Evolutionary conservation across 2,797 vertebrate genomes (phyloP).

Genomic region (Alcedo quadribrachys): DNA sequence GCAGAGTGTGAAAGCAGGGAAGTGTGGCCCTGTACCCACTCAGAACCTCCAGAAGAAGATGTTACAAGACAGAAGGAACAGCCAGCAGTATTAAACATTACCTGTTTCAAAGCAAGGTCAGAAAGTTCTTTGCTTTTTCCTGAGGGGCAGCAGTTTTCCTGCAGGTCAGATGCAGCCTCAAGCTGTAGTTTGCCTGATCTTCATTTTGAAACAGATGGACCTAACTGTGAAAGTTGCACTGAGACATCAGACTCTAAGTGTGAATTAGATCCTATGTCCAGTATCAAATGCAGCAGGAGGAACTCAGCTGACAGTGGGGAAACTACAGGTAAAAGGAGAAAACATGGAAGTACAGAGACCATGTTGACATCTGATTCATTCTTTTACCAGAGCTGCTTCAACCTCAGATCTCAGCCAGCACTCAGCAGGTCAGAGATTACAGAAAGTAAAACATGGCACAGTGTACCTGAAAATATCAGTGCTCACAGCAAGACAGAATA

Average conservation of each 20-base stretch:
- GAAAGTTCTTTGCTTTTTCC: slow-evolving; percentile 62
- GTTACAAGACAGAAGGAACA: not conserved
- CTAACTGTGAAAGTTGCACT: not conserved
- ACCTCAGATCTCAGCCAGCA: not conserved
- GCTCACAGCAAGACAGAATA: not conserved
- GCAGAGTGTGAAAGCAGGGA: not conserved
- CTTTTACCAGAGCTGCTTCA: not conserved
- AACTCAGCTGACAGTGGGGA: not conserved
- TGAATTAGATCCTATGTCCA: slow-evolving; percentile 30
- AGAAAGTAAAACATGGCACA: slow-evolving; percentile 53
- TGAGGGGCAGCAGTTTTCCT: not conserved
- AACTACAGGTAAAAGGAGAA: not conserved
- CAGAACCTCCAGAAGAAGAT: not conserved
- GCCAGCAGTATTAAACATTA: not conserved
- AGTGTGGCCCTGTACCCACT: not conserved
- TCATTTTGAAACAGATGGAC: slow-evolving; percentile 26
- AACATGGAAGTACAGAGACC: not conserved
- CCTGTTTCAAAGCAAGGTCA: slow-evolving; percentile 66
- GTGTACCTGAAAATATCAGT: slow-evolving; percentile 67
- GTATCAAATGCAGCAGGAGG: not conserved
- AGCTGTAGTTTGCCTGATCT: slow-evolving; percentile 71
- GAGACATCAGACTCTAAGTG: not conserved
- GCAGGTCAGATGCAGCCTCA: slow-evolving; percentile 7
- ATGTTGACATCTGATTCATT: not conserved
- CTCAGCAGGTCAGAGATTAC: not conserved